A percentile compares a stretch with the other conserved stretches of the same genome.
Conservation (phyloP, 2,113 vertebrate species). For the Cathartes aura region DNA sequence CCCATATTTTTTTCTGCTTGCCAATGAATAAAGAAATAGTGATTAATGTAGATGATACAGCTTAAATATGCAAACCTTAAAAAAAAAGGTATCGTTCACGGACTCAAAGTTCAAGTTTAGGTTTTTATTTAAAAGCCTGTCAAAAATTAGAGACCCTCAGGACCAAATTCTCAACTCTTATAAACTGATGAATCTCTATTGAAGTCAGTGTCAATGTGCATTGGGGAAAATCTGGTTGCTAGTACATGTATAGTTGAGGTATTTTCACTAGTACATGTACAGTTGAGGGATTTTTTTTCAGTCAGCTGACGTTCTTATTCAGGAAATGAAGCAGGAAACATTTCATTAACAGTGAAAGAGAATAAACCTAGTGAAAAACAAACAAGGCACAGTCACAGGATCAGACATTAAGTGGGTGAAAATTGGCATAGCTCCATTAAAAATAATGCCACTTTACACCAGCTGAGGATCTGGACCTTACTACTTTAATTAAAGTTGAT, state of each 20-base stretch:
- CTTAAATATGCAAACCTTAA: not conserved
- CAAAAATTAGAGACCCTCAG: not conserved
- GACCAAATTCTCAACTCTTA: not conserved
- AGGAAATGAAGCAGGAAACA: not conserved
- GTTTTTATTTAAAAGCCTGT: not conserved
- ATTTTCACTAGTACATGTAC: not conserved
- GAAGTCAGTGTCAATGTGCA: not conserved
- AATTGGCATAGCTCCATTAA: not conserved
- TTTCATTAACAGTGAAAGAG: constrained; percentile 20
- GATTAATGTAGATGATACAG: not conserved
- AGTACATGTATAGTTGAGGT: not conserved
- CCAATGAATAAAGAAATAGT: not conserved
- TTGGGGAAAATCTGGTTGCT: not conserved
- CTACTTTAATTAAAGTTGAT: constrained; percentile 45
- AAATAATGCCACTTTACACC: not conserved
- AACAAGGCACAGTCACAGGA: not conserved
- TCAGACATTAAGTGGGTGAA: not conserved
- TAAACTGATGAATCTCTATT: not conserved
- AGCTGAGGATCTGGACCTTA: not conserved
- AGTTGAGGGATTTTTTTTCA: not conserved
- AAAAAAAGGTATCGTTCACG: not conserved
- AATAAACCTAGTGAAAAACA: not conserved
- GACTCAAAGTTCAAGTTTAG: not conserved
- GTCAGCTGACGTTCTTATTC: not conserved
- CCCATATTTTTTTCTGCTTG: not conserved